Conservation (phyloP, 2,888 invertebrate genomes). For the Orchesella flavescens region DNA sequence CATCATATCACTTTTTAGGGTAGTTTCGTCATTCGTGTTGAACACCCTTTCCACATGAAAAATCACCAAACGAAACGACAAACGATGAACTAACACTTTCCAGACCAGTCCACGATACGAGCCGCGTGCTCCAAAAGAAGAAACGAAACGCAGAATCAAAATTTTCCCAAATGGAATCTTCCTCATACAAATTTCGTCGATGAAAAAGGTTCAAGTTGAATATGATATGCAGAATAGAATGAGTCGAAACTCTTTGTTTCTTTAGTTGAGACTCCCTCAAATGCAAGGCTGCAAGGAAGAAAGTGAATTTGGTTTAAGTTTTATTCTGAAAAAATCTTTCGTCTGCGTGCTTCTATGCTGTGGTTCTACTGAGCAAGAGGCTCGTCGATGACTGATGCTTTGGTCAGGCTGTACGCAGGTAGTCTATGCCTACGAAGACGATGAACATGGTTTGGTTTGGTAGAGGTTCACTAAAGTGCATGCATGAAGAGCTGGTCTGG, state of each 20-base stretch:
- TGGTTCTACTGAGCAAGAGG: conserved; percentile 55
- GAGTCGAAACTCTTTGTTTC: background rate
- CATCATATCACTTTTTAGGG: no score
- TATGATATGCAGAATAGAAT: background rate
- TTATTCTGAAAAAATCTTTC: background rate
- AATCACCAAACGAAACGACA: background rate
- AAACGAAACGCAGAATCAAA: no score
- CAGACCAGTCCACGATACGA: no score
- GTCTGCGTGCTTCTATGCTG: conserved; percentile 32
- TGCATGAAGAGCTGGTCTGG: no score
- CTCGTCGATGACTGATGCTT: conserved; percentile 54
- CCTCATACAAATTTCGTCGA: background rate
- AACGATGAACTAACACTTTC: background rate
- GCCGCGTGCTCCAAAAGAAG: no score
- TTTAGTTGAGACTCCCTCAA: background rate
- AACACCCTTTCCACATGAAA: background rate
- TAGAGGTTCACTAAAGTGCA: background rate
- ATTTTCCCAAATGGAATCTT: no score
- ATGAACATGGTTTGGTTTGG: background rate
- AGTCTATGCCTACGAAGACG: conserved; percentile 21
- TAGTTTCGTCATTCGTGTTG: background rate
- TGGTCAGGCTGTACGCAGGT: conserved; percentile 42
- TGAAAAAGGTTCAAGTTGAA: background rate
- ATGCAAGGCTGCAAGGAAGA: background rate
- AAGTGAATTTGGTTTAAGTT: background rate